Evolutionary conservation across 2,113 vertebrate genomes (phyloP).

Genomic region (Oenanthe oenanthe): DNA sequence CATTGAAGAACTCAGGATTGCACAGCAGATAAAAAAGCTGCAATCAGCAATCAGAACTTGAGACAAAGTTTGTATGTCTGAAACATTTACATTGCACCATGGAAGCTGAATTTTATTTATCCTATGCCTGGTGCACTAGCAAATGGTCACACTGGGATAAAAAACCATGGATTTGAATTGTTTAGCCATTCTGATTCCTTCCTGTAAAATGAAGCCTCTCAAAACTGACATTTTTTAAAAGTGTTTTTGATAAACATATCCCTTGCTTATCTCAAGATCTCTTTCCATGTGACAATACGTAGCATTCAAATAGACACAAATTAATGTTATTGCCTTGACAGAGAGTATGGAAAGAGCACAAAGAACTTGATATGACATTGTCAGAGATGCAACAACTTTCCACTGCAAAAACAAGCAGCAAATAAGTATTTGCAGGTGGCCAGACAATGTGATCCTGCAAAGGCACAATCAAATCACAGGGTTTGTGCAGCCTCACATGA

Average conservation of each 20-base stretch:
- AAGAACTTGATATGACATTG: neutral
- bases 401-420: neutral
- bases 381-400: neutral
- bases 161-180: neutral
- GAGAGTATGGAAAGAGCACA: neutral
- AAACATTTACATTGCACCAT: neutral
- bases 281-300: neutral
- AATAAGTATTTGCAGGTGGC: neutral
- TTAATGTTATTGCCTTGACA: conserved; percentile 8
- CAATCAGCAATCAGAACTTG: neutral
- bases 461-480: neutral
- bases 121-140: rapidly evolving
- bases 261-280: neutral
- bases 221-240: neutral
- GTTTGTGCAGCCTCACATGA: neutral
- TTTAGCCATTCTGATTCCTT: neutral
- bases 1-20: rapidly evolving
- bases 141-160: neutral
- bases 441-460: neutral
- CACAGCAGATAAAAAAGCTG: neutral
- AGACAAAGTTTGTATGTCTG: neutral
- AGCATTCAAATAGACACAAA: conserved; percentile 23
- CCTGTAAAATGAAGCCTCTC: neutral
- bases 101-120: neutral
- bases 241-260: neutral